A percentile compares a stretch with the other conserved stretches of the same genome.
Conservation (phyloP, 2,113 vertebrate species). For the Sinosuthora webbiana region DNA sequence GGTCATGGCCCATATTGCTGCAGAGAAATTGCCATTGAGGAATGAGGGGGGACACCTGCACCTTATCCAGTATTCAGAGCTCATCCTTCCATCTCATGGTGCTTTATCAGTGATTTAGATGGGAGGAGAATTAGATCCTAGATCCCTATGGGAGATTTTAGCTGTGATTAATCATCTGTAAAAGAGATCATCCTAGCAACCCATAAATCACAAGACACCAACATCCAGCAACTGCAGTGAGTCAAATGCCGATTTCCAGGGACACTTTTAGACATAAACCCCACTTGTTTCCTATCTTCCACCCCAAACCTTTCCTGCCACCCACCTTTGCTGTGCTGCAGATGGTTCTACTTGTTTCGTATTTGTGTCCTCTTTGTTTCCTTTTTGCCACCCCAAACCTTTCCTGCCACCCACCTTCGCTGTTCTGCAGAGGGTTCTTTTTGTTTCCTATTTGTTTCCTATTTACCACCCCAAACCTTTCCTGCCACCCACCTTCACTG, state of each 20-base stretch:
- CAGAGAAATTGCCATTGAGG: not conserved
- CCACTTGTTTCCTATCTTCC: not conserved
- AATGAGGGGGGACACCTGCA: not conserved
- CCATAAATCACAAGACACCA: not conserved
- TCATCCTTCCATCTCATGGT: not conserved
- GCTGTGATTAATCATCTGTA: not conserved
- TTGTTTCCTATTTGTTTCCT: too few relatives aligned
- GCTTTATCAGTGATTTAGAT: not conserved
- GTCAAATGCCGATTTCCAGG: not conserved
- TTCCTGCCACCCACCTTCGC: too few relatives aligned
- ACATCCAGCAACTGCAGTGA: not conserved
- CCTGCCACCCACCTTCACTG: too few relatives aligned
- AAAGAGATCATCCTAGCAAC: not conserved
- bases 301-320: not conserved
- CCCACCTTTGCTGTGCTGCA: not conserved
- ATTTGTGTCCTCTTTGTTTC: too few relatives aligned
- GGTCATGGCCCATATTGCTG: rapidly evolving
- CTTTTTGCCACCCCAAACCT: not conserved
- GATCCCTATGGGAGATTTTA: not conserved
- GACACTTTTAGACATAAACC: not conserved
- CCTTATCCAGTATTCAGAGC: not conserved
- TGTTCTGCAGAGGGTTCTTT: conserved; percentile 65
- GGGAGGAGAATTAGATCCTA: not conserved
- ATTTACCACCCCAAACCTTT: too few relatives aligned
- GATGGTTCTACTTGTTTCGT: conserved; percentile 55